phyloP scores from a whole-genome alignment of 2,888 invertebrate species.

The Ceraclea dissimilis region DNA sequence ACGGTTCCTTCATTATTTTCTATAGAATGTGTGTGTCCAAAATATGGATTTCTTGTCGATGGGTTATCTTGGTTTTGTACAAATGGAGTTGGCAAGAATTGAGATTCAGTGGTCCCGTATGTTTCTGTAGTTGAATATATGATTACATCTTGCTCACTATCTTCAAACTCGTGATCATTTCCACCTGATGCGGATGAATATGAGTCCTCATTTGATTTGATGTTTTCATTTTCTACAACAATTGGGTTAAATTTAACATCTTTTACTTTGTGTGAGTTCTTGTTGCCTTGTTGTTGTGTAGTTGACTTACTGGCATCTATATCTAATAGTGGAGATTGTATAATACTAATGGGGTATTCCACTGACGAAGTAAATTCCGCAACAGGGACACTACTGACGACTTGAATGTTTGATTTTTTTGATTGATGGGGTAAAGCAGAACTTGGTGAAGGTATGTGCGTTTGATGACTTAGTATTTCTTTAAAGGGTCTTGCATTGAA shows the following conservation, averaged over 20 bases:
- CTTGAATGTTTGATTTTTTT: slow-evolving; percentile 37
- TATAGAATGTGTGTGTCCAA: slow-evolving; percentile 19
- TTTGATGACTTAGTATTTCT: not conserved
- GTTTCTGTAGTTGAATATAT: slow-evolving; percentile 35
- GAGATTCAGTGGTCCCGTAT: slow-evolving; percentile 31
- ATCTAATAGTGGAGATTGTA: slow-evolving; percentile 63
- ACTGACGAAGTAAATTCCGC: slow-evolving; percentile 63
- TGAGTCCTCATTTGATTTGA: slow-evolving; percentile 41
- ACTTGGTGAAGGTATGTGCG: not conserved
- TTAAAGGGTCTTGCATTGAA: slow-evolving; percentile 53
- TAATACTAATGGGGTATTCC: slow-evolving; percentile 63
- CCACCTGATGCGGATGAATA: slow-evolving; percentile 40
- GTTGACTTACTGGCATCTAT: slow-evolving; percentile 34
- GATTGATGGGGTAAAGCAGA: slow-evolving; percentile 10
- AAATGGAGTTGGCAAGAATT: slow-evolving; percentile 23
- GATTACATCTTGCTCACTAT: not conserved
- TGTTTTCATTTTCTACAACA: slow-evolving; percentile 31
- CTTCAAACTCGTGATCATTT: slow-evolving; percentile 26
- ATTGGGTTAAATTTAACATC: slow-evolving; percentile 35
- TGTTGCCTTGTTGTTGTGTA: slow-evolving; percentile 23
- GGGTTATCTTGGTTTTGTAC: not conserved
- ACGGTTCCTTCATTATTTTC: slow-evolving; percentile 4
- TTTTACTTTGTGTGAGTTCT: not conserved
- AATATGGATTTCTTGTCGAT: slow-evolving; percentile 20
- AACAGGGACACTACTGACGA: slow-evolving; percentile 58